Percentiles rank a stretch among this genome's conserved stretches.
phyloP scores from a whole-genome alignment of 2,888 invertebrate species.

The Chesias legatella region DNA sequence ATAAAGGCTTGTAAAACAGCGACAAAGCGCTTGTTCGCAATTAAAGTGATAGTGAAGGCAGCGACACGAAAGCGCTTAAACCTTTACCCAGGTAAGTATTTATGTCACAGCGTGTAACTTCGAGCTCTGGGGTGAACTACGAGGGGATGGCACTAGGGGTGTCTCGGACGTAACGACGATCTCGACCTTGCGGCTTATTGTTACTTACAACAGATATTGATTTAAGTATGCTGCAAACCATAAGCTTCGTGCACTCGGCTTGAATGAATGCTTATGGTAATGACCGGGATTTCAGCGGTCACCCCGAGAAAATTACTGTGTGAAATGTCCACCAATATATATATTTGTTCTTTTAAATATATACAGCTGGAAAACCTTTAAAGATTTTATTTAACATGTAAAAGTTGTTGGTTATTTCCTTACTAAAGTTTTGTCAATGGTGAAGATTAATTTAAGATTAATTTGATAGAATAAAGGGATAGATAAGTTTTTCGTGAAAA shows the following conservation, averaged over 20 bases:
- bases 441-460: no score
- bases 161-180: slow-evolving; percentile 48
- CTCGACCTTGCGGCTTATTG: slow-evolving; percentile 48
- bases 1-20: background rate
- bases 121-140: slow-evolving; percentile 53
- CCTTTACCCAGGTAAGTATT: slow-evolving; percentile 66
- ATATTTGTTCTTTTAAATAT: no score
- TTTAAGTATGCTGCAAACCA: slow-evolving; percentile 44
- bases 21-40: background rate
- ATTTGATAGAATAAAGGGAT: no score
- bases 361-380: no score
- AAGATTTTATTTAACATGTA: no score
- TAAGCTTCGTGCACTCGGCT: slow-evolving; percentile 28
- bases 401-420: no score
- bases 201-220: slow-evolving; percentile 53
- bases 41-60: slow-evolving; percentile 33
- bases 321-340: no score
- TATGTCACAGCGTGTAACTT: slow-evolving; percentile 67
- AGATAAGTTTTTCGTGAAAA: no score
- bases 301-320: no score
- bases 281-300: no score
- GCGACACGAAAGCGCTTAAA: slow-evolving; percentile 57
- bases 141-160: slow-evolving; percentile 56
- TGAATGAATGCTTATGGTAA: background rate
- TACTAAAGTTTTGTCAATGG: no score